phyloP scores from a whole-genome alignment of 2,888 invertebrate genomes.

The Metellina segmentata region DNA sequence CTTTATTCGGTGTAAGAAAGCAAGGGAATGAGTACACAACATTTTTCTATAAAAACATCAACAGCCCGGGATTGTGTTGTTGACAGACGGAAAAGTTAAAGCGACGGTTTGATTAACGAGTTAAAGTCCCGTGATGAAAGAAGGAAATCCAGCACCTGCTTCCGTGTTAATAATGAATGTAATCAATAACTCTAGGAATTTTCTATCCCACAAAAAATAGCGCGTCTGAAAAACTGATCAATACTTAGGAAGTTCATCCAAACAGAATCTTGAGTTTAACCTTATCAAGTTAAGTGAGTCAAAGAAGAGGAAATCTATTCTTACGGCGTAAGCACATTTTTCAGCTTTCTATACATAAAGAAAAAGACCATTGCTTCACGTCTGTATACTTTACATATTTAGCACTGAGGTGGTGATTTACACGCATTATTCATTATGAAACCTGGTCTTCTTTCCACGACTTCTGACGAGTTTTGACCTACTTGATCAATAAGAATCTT shows the following conservation, averaged over 20 bases:
- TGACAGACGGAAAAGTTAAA: slow-evolving; percentile 55
- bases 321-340: too few species aligned
- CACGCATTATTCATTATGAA: too few species aligned
- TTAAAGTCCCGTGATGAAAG: slow-evolving; percentile 21
- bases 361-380: too few species aligned
- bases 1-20: slow-evolving; percentile 15
- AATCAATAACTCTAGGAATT: slow-evolving; percentile 44
- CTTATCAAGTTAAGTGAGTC: background rate
- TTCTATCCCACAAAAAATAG: background rate
- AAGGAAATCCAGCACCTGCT: slow-evolving; percentile 14
- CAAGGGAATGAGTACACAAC: background rate
- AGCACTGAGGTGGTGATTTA: too few species aligned
- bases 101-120: slow-evolving; percentile 60
- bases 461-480: too few species aligned
- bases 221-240: background rate
- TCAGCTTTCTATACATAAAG: too few species aligned
- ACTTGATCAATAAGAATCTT: too few species aligned
- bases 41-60: slow-evolving; percentile 40
- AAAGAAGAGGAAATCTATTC: background rate
- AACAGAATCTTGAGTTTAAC: slow-evolving; percentile 10
- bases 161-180: slow-evolving; percentile 51
- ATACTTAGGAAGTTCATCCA: background rate
- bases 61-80: background rate
- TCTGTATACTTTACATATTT: too few species aligned
- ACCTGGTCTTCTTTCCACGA: too few species aligned